Base-by-base conservation (phyloP, 2,888 invertebrate species). In the Chrysolina oricalcia region DNA sequence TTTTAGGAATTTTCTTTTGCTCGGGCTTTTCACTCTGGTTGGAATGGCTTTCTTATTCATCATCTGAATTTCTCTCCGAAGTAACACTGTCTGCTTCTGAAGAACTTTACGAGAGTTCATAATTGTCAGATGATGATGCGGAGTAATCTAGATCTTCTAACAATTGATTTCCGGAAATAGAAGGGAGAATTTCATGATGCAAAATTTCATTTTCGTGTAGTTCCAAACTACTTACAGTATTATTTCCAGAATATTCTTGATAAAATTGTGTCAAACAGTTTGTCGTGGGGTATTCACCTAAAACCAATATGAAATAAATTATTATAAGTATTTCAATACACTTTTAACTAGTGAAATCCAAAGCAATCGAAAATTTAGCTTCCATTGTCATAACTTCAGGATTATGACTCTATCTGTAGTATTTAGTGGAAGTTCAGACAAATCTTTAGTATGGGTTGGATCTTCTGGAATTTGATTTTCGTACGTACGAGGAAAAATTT, bases 71-170 rank as follows among this genome's bases (percentile, higher is more conserved):
- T 40, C 10, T 10, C 5, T 40, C 10, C 10, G 40, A 40, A n/a
- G n/a, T n/a, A n/a, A n/a, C n/a, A n/a, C n/a, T n/a, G n/a, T n/a
- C n/a, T n/a, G n/a, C n/a, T n/a, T n/a, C n/a, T n/a, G n/a, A n/a
- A n/a, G 40, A 40, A 10, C 40, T 40, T 40, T n/a, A n/a, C n/a
- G 40, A 40, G 40, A 48, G 67, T 67, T 21, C 50, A 67, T 67
- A 67, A 23, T 67, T 67, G 50, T 67, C 67, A 50, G 67, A 67
- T 67, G 50, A 67, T 67, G 46, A 66, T 19, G 48, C 48, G 27
- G 67, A 50, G 48, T 48, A 67, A 67, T 67, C 21, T 50, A 67
- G 6, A 67, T 67, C 50, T 67, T 50, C 50, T 11, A 67, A 67
- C 50, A 67, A 15, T 21, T 50, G 48, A 50, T 17, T 50, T 67